Base-by-base conservation (phyloP, 2,797 vertebrate genomes). In the Enteromius anoplus region DNA sequence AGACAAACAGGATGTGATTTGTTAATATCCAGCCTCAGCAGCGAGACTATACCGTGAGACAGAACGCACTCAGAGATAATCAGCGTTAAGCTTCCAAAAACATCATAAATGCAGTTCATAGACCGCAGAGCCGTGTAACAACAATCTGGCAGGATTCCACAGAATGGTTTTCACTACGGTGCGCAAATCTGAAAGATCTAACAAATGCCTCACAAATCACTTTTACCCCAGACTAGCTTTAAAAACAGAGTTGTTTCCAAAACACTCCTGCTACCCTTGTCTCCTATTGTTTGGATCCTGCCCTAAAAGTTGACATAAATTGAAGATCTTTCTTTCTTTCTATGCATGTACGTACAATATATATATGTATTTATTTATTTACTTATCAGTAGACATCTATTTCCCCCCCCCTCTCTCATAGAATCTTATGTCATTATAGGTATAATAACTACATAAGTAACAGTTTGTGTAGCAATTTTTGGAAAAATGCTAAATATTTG, bases 1-100 rank as follows among this genome's bases (percentile, higher is more conserved):
- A 82, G 49, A 76, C 71, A 77, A 69, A 83, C 65, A 83, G 73
- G 73, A 70, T 5, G 26, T 78, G 75, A 83, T 83, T 83, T 83
- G 81, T 83, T 83, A 71, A 82, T 68, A 82, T 82, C 62, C 72
- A 68, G 81, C 49, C 72, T 58, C 14, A 14, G n/a, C 70, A 26
- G 26, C 2, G 17, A 85, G 62, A 70, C 53, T 64, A 65, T 64
- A 71, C 58, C n/a, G 42, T 72, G 79, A 78, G 32, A 77, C 51
- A 49, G 51, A 81, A 69, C 6, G 3, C n/a, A 42, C 49, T 45
- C 60, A 3, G 34, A 55, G 72, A 82, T 75, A 55, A 75, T 75
- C 71, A 75, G 71, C 19, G 17, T 23, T 75, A 75, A 66, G 71
- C 47, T 75, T 68, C 14, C 53, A 17, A 45, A 80, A 80, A 80